phyloP scores from a whole-genome alignment of 2,113 vertebrate species.

The Eulemur rufifrons region DNA sequence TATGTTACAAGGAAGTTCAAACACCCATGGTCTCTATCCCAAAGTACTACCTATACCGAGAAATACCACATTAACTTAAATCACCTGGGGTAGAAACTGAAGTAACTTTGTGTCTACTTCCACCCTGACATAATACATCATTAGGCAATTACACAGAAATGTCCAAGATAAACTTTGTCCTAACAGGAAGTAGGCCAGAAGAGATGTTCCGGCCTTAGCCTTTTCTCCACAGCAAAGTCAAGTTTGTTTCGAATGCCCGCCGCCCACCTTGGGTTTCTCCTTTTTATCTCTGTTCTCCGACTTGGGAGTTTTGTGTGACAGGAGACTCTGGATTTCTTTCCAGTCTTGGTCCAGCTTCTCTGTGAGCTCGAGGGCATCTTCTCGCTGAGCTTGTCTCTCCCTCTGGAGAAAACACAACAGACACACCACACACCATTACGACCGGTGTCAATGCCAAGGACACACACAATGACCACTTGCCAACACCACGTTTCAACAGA shows the following conservation, averaged over 20 bases:
- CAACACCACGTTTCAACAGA: rapidly evolving
- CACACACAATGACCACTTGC: rapidly evolving
- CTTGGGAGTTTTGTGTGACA: constrained; percentile 87
- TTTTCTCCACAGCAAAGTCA: background rate
- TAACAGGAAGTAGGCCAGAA: too few relatives aligned
- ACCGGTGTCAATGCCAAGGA: rapidly evolving
- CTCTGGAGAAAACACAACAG: constrained; percentile 82
- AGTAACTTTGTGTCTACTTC: background rate
- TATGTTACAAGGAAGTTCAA: rapidly evolving
- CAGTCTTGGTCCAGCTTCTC: constrained; percentile 97
- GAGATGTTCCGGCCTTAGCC: rapidly evolving
- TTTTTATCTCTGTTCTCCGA: constrained; percentile 77
- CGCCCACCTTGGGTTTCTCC: constrained; percentile 90
- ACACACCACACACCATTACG: background rate
- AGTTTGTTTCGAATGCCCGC: rapidly evolving
- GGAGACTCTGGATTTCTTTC: constrained; percentile 92
- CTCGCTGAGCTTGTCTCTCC: constrained; percentile 91
- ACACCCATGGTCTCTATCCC: rapidly evolving
- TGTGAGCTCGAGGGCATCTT: constrained; percentile 93
- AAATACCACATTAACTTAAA: background rate
- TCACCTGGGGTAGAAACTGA: background rate
- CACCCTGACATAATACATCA: rapidly evolving
- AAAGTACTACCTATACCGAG: background rate
- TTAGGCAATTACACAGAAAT: rapidly evolving
- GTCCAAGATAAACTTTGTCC: background rate